A percentile compares a stretch with the other conserved stretches of the same genome.
phyloP scores from a whole-genome alignment of 2,113 vertebrate species.

The Platanista minor region DNA sequence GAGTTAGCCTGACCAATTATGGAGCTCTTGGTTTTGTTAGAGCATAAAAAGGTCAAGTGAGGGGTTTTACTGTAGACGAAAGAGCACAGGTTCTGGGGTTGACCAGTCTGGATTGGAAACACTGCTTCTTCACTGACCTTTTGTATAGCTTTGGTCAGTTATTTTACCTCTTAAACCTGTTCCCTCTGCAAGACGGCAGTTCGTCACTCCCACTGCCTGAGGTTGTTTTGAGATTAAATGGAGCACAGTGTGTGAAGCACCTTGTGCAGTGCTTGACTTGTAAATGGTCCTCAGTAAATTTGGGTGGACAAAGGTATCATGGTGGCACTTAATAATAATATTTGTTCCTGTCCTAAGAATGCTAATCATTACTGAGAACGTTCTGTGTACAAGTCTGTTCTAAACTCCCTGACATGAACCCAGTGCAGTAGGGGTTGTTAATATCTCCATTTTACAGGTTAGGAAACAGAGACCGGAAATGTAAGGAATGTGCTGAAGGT shows the following conservation, averaged over 20 bases:
- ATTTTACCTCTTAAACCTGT: neutral
- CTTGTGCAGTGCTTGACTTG: neutral
- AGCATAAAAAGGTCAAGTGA: too few relatives aligned
- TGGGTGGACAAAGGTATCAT: neutral
- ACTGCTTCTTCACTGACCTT: neutral
- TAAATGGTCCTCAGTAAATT: too few relatives aligned
- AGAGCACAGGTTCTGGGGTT: neutral
- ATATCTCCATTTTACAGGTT: neutral
- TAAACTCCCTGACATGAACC: neutral
- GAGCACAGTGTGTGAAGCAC: neutral
- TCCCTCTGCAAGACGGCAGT: neutral
- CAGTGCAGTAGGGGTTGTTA: too few relatives aligned
- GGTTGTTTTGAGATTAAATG: neutral
- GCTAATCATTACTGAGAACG: fast-evolving
- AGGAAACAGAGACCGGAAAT: neutral
- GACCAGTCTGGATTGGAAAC: neutral
- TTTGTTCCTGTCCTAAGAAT: neutral
- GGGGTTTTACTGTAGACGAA: neutral
- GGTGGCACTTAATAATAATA: neutral
- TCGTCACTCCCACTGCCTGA: neutral
- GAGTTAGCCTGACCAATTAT: fast-evolving
- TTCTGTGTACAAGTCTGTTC: neutral
- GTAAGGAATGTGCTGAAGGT: neutral
- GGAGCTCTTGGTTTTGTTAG: neutral
- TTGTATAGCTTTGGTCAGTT: neutral